Evolutionary conservation across 2,113 vertebrate genomes (phyloP).

Genomic region (Pteropus alecto): DNA sequence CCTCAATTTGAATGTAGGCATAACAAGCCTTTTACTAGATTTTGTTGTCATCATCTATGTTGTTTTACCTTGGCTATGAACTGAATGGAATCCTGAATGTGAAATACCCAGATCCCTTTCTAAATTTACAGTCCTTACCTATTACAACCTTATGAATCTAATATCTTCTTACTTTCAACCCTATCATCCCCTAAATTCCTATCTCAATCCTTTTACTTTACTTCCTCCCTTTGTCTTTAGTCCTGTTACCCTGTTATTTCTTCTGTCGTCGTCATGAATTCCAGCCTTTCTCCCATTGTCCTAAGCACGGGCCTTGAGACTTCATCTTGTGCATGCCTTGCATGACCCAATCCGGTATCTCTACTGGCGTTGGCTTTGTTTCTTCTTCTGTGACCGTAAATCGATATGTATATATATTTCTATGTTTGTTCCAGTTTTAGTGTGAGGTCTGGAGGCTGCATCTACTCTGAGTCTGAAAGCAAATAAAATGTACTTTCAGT

Average conservation of each 20-base stretch:
- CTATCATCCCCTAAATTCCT: constrained; percentile 51
- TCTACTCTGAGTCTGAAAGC: constrained; percentile 84
- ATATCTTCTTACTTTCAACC: constrained; percentile 61
- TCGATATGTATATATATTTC: constrained; percentile 56
- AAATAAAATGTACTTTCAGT: constrained; percentile 79
- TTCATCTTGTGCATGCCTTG: constrained; percentile 85
- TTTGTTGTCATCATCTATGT: constrained; percentile 66
- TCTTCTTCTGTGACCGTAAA: constrained; percentile 76
- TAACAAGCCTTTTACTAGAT: constrained; percentile 65
- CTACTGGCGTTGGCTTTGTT: constrained; percentile 80
- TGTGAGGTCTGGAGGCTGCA: constrained; percentile 84
- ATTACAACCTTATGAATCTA: constrained; percentile 63
- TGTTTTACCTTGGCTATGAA: constrained; percentile 70
- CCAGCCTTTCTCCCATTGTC: constrained; percentile 53
- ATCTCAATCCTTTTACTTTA: constrained; percentile 33
- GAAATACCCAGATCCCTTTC: constrained; percentile 71
- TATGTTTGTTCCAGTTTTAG: constrained; percentile 83
- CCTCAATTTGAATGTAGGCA: constrained; percentile 59
- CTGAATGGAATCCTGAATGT: constrained; percentile 79
- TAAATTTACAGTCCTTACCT: constrained; percentile 52
- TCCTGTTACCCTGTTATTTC: background rate
- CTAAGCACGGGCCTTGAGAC: constrained; percentile 82
- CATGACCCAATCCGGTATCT: constrained; percentile 85
- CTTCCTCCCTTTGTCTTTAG: background rate
- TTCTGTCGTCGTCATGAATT: constrained; percentile 53